Percentiles rank a stretch among this genome's conserved stretches.
Evolutionary conservation across 2,888 invertebrate species (phyloP).

Genomic region (Sinotaia quadrata): DNA sequence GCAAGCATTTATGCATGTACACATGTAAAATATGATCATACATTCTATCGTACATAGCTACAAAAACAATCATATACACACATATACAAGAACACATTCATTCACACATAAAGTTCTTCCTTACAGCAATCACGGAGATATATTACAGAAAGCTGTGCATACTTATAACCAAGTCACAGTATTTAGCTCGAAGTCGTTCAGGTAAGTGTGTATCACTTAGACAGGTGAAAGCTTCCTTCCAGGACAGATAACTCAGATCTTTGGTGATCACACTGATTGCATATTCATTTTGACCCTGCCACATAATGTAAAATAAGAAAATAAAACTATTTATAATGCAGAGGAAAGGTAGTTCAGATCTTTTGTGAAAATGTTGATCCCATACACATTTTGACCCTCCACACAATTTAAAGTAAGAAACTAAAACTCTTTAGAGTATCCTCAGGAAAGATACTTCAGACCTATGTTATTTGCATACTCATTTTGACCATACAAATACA

Average conservation of each 20-base stretch:
- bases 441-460: too few relatives aligned
- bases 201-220: conserved; percentile 64
- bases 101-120: conserved; percentile 1
- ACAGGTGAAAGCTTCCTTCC: conserved; percentile 69
- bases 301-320: background rate
- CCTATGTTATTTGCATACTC: too few relatives aligned
- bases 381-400: conserved; percentile 70
- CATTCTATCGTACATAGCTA: background rate
- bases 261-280: conserved; percentile 68
- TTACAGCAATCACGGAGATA: background rate
- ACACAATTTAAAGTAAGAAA: too few relatives aligned
- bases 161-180: conserved; percentile 71
- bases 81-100: background rate
- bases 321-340: too few relatives aligned
- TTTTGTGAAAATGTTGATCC: conserved; percentile 68
- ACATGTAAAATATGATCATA: background rate
- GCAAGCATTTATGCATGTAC: too few relatives aligned
- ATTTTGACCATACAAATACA: too few relatives aligned
- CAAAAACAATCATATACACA: too few relatives aligned
- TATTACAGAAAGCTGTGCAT: conserved; percentile 36
- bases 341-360: conserved; percentile 67
- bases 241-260: conserved; percentile 67
- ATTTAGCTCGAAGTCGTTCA: conserved; percentile 67
- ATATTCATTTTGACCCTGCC: conserved; percentile 68
- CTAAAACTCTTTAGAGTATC: too few relatives aligned